Percentiles rank a stretch among this genome's conserved stretches.
Evolutionary conservation across 1,140 invertebrate genomes (phyloP).

Genomic region (Aporrectodea caliginosa): DNA sequence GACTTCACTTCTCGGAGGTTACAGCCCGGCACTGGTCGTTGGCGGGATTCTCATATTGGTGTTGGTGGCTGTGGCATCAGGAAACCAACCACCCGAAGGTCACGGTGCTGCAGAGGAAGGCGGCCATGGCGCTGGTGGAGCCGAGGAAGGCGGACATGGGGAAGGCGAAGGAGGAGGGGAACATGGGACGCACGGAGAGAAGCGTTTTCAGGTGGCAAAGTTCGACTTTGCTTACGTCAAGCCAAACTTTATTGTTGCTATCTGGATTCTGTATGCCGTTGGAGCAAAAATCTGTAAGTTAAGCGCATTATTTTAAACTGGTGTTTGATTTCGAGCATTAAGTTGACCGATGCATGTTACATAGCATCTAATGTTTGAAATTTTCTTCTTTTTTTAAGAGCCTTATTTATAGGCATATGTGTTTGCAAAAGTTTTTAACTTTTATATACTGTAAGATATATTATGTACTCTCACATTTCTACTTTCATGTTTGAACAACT

Average conservation of each 20-base stretch:
- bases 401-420: no score
- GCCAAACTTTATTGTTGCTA: conserved; percentile 84
- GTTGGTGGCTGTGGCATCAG: no score
- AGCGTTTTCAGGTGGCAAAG: conserved; percentile 64
- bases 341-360: no score
- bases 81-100: neutral
- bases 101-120: neutral
- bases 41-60: neutral
- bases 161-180: conserved; percentile 20
- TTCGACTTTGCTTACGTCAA: conserved; percentile 84
- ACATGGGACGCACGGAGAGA: conserved; percentile 35
- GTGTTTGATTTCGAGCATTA: no score
- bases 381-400: no score
- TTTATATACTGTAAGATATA: no score
- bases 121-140: neutral
- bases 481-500: no score
- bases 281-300: conserved; percentile 89
- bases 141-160: conserved; percentile 39
- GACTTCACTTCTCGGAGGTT: no score
- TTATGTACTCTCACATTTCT: no score
- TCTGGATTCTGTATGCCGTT: conserved; percentile 92
- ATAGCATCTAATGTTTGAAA: no score
- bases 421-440: no score
- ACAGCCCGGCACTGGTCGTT: neutral
- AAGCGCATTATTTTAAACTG: no score